These are phyloP conservation scores for Julus scanicus DNA, from an alignment of 2,888 invertebrate genomes.

Conservation along the genomic window DNA sequence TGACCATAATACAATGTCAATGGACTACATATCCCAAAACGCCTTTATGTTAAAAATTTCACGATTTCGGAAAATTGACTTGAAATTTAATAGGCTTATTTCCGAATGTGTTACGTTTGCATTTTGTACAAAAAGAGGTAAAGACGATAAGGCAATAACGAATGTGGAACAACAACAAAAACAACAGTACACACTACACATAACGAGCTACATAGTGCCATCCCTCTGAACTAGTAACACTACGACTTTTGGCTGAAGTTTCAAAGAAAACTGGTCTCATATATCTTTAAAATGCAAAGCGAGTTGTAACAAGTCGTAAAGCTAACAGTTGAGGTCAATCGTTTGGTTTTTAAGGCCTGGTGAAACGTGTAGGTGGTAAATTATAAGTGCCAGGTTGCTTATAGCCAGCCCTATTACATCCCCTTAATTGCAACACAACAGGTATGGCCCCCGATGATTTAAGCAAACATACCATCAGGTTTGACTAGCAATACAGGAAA, in stretches of 20 bases:
- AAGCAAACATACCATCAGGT: not conserved
- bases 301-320: not conserved
- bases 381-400: not conserved
- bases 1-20: no score
- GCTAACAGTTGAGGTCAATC: slow-evolving; percentile 18
- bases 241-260: slow-evolving; percentile 8
- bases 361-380: slow-evolving; percentile 21
- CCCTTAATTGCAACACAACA: slow-evolving; percentile 20
- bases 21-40: not conserved
- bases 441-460: slow-evolving; percentile 22
- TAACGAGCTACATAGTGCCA: not conserved
- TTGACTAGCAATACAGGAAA: slow-evolving; percentile 20
- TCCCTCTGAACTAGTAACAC: slow-evolving; percentile 27
- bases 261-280: slow-evolving; percentile 30
- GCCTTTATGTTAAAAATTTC: not conserved
- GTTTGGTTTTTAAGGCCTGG: not conserved
- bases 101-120: not conserved
- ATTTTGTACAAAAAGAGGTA: not conserved
- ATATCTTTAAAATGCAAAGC: not conserved
- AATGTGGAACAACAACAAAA: not conserved
- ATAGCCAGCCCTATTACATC: not conserved
- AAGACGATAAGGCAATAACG: not conserved
- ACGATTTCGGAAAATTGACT: not conserved
- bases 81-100: not conserved
- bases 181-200: not conserved